Conservation (phyloP, 2,113 vertebrate genomes). For the Scartelaos histophorus region DNA sequence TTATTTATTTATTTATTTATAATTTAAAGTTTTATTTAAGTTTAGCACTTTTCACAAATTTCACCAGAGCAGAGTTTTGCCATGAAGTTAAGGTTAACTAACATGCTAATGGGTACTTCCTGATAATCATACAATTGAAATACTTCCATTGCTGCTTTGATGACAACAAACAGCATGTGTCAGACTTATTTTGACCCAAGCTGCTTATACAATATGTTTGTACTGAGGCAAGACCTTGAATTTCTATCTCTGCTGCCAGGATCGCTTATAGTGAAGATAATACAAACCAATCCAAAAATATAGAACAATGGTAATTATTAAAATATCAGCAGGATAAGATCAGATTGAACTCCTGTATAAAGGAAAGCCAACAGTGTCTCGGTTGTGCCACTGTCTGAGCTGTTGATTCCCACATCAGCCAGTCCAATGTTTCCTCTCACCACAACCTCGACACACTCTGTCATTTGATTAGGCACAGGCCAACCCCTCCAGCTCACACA, state of each 20-base stretch:
- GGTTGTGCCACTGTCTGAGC: constrained; percentile 53
- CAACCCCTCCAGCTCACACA: constrained; percentile 60
- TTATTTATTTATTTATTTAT: no score
- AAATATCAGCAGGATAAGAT: neutral
- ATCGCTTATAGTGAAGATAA: neutral
- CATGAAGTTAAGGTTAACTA: no score
- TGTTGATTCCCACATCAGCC: constrained; percentile 65
- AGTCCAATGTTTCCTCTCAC: constrained; percentile 45
- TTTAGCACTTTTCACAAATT: no score
- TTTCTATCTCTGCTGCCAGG: neutral
- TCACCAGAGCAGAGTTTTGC: no score
- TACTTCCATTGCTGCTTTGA: no score
- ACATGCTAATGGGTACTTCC: no score
- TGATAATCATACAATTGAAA: no score
- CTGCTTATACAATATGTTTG: no score
- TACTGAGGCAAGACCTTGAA: neutral
- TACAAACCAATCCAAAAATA: neutral
- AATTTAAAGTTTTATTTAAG: no score
- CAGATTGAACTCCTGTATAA: neutral
- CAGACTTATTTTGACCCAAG: no score
- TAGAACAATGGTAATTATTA: neutral
- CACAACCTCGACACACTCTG: constrained; percentile 44
- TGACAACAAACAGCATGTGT: no score
- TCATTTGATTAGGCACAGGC: constrained; percentile 58
- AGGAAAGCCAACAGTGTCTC: constrained; percentile 11